Evolutionary conservation across 2,888 invertebrate genomes (phyloP).

Genomic region (Isoperla grammatica): DNA sequence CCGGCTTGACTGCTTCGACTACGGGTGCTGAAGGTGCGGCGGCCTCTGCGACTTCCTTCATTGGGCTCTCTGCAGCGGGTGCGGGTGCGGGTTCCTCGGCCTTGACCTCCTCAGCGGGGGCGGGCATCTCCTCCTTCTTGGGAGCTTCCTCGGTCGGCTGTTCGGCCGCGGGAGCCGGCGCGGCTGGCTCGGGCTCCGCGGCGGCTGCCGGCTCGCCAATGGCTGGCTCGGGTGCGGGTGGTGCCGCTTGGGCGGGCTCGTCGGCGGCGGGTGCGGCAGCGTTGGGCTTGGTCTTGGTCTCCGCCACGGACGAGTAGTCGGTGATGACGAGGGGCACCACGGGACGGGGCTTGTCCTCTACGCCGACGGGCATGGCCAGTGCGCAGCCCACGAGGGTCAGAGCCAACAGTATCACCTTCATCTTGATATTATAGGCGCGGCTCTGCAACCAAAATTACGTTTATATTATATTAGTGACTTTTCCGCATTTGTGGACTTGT

Average conservation of each 20-base stretch:
- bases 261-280: slow-evolving; percentile 24
- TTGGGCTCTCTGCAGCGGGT: slow-evolving; percentile 18
- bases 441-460: too few species aligned
- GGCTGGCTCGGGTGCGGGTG: slow-evolving; percentile 27
- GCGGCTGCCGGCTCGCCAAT: not conserved
- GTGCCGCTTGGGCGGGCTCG: slow-evolving; percentile 34
- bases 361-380: slow-evolving; percentile 57
- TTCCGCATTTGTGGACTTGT: too few species aligned
- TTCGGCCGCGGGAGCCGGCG: slow-evolving; percentile 2
- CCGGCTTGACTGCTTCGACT: not conserved
- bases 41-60: slow-evolving; percentile 21
- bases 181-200: not conserved
- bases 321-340: slow-evolving; percentile 42
- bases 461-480: too few species aligned
- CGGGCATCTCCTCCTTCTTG: slow-evolving; percentile 28
- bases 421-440: slow-evolving; percentile 44
- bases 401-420: slow-evolving; percentile 57
- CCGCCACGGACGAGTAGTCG: slow-evolving; percentile 43
- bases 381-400: slow-evolving; percentile 51
- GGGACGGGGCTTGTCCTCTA: slow-evolving; percentile 31
- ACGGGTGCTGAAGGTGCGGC: not conserved
- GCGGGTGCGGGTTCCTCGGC: slow-evolving; percentile 36
- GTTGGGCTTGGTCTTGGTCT: slow-evolving; percentile 14
- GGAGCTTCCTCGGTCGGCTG: slow-evolving; percentile 25
- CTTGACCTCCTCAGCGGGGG: slow-evolving; percentile 23